phyloP scores from a whole-genome alignment of 2,888 invertebrate species.

The Siphlonurus alternatus region DNA sequence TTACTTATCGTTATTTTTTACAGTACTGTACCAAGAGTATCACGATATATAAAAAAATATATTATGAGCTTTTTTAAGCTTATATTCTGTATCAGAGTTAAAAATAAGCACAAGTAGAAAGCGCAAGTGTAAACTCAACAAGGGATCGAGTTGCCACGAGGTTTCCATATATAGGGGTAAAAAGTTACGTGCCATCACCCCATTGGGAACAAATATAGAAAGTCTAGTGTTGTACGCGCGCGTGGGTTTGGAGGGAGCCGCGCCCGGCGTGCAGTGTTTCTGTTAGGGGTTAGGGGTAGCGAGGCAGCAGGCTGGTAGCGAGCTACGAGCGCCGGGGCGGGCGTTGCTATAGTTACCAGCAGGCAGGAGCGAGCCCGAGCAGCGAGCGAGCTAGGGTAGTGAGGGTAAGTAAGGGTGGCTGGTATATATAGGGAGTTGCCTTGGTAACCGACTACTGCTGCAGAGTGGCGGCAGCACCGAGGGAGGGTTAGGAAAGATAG shows the following conservation, averaged over 20 bases:
- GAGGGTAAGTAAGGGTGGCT: background rate
- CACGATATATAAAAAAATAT: too few species aligned
- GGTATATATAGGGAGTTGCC: background rate
- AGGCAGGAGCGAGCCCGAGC: background rate
- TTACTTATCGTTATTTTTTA: too few species aligned
- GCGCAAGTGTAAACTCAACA: background rate
- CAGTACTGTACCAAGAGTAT: too few species aligned
- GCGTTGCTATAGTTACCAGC: background rate
- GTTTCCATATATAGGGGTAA: background rate
- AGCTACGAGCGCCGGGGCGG: background rate
- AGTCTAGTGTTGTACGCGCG: background rate
- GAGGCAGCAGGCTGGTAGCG: background rate
- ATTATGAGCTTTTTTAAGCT: too few species aligned
- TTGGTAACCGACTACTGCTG: background rate
- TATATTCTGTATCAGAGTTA: background rate
- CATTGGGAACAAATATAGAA: background rate
- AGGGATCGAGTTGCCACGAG: background rate
- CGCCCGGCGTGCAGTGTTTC: background rate
- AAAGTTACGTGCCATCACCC: background rate
- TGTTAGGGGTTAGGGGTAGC: background rate
- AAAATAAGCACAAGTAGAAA: background rate
- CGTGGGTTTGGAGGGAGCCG: background rate
- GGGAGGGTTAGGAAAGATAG: background rate
- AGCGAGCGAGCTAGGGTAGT: background rate
- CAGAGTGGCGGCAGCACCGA: background rate